phyloP scores from a whole-genome alignment of 1,140 invertebrate genomes.

The fruit fly (Drosophila melanogaster) region Release_6_plus_ISO1_MT NC_004354.4:19655001-19655500 shows the following conservation, averaged over 20 bases:
- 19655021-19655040: conserved; percentile 92
- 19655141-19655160: conserved; percentile 88
- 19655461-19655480: conserved; percentile 66
- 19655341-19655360: conserved; percentile 85
- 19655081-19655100: conserved; percentile 89
- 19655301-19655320: conserved; percentile 85
- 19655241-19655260: no score
- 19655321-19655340: conserved; percentile 79
- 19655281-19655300: conserved; percentile 78
- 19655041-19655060: conserved; percentile 90
- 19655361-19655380: conserved; percentile 61
- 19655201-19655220: conserved; percentile 93
- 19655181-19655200: conserved; percentile 92
- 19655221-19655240: conserved; percentile 86
- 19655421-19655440: conserved; percentile 39
- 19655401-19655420: conserved; percentile 58
- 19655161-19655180: conserved; percentile 86
- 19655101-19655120: conserved; percentile 92
- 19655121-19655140: conserved; percentile 90
- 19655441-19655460: conserved; percentile 40
- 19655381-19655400: conserved; percentile 30
- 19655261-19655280: no score
- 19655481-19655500: conserved; percentile 71
- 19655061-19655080: conserved; percentile 89
- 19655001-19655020: conserved; percentile 26